Evolutionary conservation across 2,113 vertebrate species (phyloP), one percentile per base, ranked within the genome.

Genomic region (Tachuris rubrigastra): DNA sequence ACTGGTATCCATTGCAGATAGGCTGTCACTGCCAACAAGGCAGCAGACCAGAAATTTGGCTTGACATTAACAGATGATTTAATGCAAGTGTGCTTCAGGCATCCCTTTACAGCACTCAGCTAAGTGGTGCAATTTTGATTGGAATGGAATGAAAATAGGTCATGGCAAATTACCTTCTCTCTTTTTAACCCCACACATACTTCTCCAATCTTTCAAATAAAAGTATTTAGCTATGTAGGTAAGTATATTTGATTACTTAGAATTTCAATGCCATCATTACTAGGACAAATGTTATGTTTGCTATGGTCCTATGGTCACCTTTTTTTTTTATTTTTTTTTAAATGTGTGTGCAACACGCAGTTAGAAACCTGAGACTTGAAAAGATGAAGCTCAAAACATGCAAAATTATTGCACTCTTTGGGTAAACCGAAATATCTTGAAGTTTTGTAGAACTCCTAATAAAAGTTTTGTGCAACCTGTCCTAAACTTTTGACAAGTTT

Each of bases 71-170:
- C 53, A 93, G 83, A 82, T 88, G 86, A 92, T 89, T 93, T 93
- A 95, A 59, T 30, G 55, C 52, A 82, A 76, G 31, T 20, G 50
- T 74, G 91, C 91, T 96, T 72, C 94, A 83, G 82, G 78, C 77
- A 87, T 78, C 75, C 52, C 86, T 90, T 96, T 93, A 91, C 71
- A 75, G 75, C 53, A 82, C 13, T 87, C 71, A 85, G 42, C 74
- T 90, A 96, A 95, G 71, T 86, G 82, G 31, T 67, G 33, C 68
- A 84, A 89, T 96, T 96, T 97, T 91, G 90, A 88, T 82, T 79
- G 93, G 96, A 97, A 94, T 42, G 30, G 53, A 96, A 94, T 87
- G 92, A 96, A 97, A 97, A 91, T 78, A 69, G 92, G 86, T 95
- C 93, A 96, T 65, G 77, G 89, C 78, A 96, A 96, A 87, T 95